Evolutionary conservation across 2,113 vertebrate genomes (phyloP).

Genomic region (Ictalurus punctatus): DNA sequence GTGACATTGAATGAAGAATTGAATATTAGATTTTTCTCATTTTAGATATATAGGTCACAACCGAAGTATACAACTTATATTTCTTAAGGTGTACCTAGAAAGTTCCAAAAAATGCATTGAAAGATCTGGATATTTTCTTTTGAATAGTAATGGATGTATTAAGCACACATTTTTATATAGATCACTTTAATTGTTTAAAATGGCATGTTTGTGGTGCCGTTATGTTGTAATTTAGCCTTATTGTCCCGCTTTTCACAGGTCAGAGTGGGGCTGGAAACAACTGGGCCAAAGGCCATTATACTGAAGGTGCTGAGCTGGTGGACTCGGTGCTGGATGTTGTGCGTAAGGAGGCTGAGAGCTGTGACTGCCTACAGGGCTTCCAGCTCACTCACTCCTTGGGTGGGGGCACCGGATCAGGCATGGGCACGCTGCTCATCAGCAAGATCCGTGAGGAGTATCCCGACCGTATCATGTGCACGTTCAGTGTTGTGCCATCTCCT

Average conservation of each 20-base stretch:
- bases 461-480: constrained; percentile 81
- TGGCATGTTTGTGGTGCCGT: background rate
- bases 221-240: background rate
- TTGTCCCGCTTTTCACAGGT: constrained; percentile 62
- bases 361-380: constrained; percentile 86
- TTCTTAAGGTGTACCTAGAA: too few relatives aligned
- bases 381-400: constrained; percentile 82
- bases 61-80: background rate
- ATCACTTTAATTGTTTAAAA: background rate
- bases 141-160: background rate
- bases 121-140: background rate
- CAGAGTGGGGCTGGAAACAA: constrained; percentile 86
- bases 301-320: constrained; percentile 83
- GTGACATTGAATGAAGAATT: too few relatives aligned
- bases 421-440: constrained; percentile 86
- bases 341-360: constrained; percentile 84
- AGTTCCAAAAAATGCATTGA: background rate
- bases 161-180: background rate
- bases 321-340: constrained; percentile 84
- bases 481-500: constrained; percentile 79
- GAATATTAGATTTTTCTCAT: too few relatives aligned
- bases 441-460: constrained; percentile 86
- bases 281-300: constrained; percentile 81
- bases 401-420: constrained; percentile 69
- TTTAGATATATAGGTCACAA: background rate